These are phyloP conservation scores for Strigamia transsilvanica DNA, from an alignment of 2,888 invertebrate species.

Conservation along the genomic window DNA sequence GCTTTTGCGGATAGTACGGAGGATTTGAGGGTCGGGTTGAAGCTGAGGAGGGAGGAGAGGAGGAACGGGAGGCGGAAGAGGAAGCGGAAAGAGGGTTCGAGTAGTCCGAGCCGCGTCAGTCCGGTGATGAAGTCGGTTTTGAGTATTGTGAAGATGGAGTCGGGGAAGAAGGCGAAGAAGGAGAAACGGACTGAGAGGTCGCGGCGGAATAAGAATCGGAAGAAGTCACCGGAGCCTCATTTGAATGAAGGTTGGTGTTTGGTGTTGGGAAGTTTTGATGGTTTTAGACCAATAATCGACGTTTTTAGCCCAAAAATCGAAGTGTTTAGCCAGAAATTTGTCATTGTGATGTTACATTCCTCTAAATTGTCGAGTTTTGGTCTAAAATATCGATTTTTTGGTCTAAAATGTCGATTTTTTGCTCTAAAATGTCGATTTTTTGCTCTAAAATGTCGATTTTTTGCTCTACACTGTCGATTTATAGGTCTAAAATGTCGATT, in stretches of 20 bases:
- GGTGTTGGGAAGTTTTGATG: neutral
- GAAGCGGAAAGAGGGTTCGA: neutral
- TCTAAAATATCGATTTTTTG: too few relatives aligned
- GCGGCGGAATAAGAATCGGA: neutral
- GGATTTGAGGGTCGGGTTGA: conserved; percentile 23
- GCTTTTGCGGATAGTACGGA: neutral
- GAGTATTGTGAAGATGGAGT: conserved; percentile 38
- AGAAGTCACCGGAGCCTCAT: neutral
- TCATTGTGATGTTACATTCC: too few relatives aligned
- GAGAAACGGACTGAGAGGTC: neutral
- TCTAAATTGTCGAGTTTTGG: too few relatives aligned
- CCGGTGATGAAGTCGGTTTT: conserved; percentile 27
- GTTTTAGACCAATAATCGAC: too few relatives aligned
- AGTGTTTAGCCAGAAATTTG: too few relatives aligned
- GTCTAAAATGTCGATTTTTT: too few relatives aligned
- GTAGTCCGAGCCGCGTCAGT: neutral
- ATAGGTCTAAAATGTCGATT: too few relatives aligned
- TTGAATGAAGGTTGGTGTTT: neutral
- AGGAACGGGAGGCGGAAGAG: too few relatives aligned
- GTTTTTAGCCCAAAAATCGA: too few relatives aligned
- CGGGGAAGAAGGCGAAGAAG: neutral
- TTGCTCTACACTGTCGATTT: too few relatives aligned
- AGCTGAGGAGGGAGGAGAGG: neutral
- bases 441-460: too few relatives aligned
- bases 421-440: too few relatives aligned